Base-by-base conservation (phyloP, 2,888 invertebrate species). In the Erynnis tages region DNA sequence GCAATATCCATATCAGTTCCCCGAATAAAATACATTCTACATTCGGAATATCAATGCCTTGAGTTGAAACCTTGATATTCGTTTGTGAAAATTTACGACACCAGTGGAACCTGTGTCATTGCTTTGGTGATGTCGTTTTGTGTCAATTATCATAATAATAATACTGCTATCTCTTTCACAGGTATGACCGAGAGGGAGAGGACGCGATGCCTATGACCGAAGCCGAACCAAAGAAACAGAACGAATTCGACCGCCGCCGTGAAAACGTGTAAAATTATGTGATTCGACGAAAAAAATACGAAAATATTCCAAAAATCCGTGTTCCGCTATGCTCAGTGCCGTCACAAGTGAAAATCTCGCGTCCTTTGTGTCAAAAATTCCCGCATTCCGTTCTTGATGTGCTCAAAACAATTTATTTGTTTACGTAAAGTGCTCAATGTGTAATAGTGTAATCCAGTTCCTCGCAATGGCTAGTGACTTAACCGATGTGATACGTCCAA, bases 391-490 rank as follows among this genome's bases (percentile, higher is more conserved):
- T 67, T 63, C 65, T 53, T 58, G 45, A 55, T 23, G 56, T 66
- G 73, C 68, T 72, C 67, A 70, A 69, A 57, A 21, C 54, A 52
- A 14, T 27, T 56, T 48, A 43, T 40, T 35, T 2, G n/a, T 27
- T 10, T 19, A 35, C 19, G 25, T 37, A 53, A 54, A 49, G 57
- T 65, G 62, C 57, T 61, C 50, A 55, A 58, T 55, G 63, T 57
- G 61, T 71, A 62, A 70, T 68, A 41, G 59, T 53, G 54, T 56
- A 54, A 61, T 56, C 62, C 59, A 77, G 80, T 82, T 83, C 81
- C 82, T 81, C 54, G 55, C 60, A 62, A 79, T 77, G 80, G 74
- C 76, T 76, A 70, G 77, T 80, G 76, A 74, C 58, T 65, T 56
- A 43, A 65, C 61, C 62, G 66, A 65, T 44, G 27, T 29, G 61